Evolutionary conservation across 1,140 invertebrate species (phyloP).

Genomic region (Anoplophora glabripennis): DNA sequence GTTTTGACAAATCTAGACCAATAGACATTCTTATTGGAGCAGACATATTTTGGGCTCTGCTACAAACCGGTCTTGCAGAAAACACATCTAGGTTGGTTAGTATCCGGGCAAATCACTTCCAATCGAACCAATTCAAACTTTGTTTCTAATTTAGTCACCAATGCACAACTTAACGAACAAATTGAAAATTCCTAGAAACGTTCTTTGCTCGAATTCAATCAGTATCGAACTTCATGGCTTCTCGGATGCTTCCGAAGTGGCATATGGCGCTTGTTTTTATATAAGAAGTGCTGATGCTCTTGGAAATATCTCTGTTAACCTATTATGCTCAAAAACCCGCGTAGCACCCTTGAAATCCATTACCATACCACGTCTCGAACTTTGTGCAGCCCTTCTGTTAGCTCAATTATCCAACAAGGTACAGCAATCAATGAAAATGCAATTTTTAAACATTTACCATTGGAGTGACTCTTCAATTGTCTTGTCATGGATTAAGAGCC

Average conservation of each 20-base stretch:
- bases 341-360: slow-evolving; percentile 39
- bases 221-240: slow-evolving; percentile 36
- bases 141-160: too few species aligned
- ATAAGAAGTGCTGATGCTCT: slow-evolving; percentile 24
- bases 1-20: not conserved
- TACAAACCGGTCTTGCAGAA: too few species aligned
- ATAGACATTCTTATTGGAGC: too few species aligned
- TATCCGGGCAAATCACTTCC: too few species aligned
- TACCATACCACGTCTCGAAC: slow-evolving; percentile 38
- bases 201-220: not conserved
- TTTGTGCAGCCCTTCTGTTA: slow-evolving; percentile 39
- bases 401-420: slow-evolving; percentile 34
- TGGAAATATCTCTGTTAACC: slow-evolving; percentile 17
- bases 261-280: slow-evolving; percentile 42
- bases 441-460: not conserved
- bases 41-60: too few species aligned
- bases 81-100: too few species aligned
- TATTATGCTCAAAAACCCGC: slow-evolving; percentile 38
- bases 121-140: too few species aligned
- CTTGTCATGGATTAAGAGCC: slow-evolving; percentile 37
- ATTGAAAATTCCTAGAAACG: not conserved
- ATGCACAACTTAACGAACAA: too few species aligned
- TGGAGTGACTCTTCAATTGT: slow-evolving; percentile 29
- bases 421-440: too few species aligned
- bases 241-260: slow-evolving; percentile 36